Evolutionary conservation across 2,113 vertebrate genomes (phyloP).

Genomic region (Cololabis saira): DNA sequence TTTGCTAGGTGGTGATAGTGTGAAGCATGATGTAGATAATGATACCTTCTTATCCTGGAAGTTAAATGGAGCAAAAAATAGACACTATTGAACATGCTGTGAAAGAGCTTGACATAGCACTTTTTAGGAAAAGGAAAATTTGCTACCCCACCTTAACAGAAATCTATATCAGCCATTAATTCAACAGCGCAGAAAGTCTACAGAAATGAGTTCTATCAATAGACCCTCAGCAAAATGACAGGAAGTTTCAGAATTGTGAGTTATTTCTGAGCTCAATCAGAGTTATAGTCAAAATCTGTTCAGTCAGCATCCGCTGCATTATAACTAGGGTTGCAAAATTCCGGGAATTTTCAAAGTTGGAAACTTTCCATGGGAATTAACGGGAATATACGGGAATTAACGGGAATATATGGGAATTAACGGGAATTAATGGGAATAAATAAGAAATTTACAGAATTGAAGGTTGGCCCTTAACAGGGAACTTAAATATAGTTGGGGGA

Average conservation of each 20-base stretch:
- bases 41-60: slow-evolving; percentile 25
- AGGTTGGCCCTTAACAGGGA: no score
- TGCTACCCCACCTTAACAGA: slow-evolving; percentile 43
- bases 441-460: no score
- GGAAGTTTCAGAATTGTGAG: slow-evolving; percentile 37
- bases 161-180: slow-evolving; percentile 48
- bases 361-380: no score
- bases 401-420: no score
- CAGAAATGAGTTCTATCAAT: slow-evolving; percentile 32
- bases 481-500: no score
- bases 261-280: slow-evolving; percentile 41
- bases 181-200: slow-evolving; percentile 38
- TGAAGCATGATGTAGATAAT: slow-evolving; percentile 38
- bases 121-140: slow-evolving; percentile 50
- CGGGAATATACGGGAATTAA: no score
- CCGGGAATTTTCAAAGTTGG: no score
- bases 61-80: slow-evolving; percentile 51
- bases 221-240: slow-evolving; percentile 15
- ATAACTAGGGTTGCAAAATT: no score
- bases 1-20: slow-evolving; percentile 42
- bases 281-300: slow-evolving; percentile 1
- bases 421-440: no score
- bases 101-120: slow-evolving; percentile 50
- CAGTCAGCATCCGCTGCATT: slow-evolving; percentile 5
- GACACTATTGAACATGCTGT: slow-evolving; percentile 10